These are phyloP conservation scores for Rosalia funebris DNA, from an alignment of 2,888 invertebrate genomes.

Conservation along the genomic window DNA sequence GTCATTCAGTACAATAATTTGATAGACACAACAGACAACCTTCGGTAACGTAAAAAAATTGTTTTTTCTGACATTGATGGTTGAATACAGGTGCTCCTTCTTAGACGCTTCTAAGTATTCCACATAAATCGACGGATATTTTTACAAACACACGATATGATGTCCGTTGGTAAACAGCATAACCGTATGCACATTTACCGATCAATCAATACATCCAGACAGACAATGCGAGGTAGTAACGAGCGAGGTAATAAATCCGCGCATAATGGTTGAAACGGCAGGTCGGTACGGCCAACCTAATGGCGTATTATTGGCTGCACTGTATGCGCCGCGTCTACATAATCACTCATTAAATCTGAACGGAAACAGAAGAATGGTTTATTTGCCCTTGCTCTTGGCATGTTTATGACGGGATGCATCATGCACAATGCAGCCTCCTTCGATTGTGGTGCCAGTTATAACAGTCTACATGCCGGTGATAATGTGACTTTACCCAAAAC, in stretches of 20 bases:
- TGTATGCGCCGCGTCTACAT: slow-evolving; percentile 14
- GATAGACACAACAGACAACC: too few relatives aligned
- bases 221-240: slow-evolving; percentile 32
- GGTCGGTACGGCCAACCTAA: slow-evolving; percentile 23
- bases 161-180: slow-evolving; percentile 15
- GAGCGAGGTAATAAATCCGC: slow-evolving; percentile 31
- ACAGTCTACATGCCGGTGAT: slow-evolving; percentile 2
- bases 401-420: slow-evolving; percentile 25
- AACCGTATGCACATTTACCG: slow-evolving; percentile 20
- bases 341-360: slow-evolving; percentile 24
- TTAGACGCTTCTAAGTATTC: too few relatives aligned
- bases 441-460: slow-evolving; percentile 16
- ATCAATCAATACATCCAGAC: slow-evolving; percentile 32
- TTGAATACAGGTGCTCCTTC: too few relatives aligned
- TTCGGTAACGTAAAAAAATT: too few relatives aligned
- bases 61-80: too few relatives aligned
- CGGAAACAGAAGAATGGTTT: slow-evolving; percentile 25
- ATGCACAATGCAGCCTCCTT: slow-evolving; percentile 13
- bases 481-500: slow-evolving; percentile 20
- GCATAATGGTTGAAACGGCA: slow-evolving; percentile 25
- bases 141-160: slow-evolving; percentile 16
- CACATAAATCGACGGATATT: too few relatives aligned
- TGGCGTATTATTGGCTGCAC: slow-evolving; percentile 21
- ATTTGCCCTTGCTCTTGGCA: slow-evolving; percentile 24
- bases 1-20: too few relatives aligned